phyloP scores from a whole-genome alignment of 2,797 vertebrate genomes.

The Melanotaenia pygmaea region DNA sequence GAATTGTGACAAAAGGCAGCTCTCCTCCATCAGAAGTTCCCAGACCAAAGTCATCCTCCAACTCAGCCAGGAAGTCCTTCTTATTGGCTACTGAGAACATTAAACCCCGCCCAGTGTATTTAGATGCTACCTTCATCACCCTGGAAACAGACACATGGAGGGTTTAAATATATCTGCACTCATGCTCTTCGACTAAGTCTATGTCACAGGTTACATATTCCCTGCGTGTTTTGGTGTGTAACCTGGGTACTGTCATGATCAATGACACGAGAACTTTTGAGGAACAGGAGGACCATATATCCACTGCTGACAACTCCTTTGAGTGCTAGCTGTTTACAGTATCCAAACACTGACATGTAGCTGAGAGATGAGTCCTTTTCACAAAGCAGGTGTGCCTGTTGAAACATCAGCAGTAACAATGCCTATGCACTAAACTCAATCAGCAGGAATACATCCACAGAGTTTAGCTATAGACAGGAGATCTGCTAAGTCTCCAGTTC shows the following conservation, averaged over 20 bases:
- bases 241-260: too few relatives aligned
- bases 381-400: background rate
- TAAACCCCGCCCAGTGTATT: conserved; percentile 70
- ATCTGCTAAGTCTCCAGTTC: background rate
- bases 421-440: background rate
- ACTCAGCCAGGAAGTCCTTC: conserved; percentile 79
- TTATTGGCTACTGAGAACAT: conserved; percentile 81
- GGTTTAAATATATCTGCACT: background rate
- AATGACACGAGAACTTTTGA: background rate
- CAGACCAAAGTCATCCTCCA: conserved; percentile 82
- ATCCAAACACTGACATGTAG: background rate
- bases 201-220: background rate
- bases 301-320: background rate
- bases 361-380: background rate
- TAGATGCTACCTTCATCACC: conserved; percentile 80
- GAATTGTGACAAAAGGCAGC: conserved; percentile 79
- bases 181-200: background rate
- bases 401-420: background rate
- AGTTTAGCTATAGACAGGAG: background rate
- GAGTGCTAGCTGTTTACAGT: background rate
- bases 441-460: background rate
- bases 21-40: conserved; percentile 73
- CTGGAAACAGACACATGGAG: conserved; percentile 47
- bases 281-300: background rate
- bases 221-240: background rate